Conservation (phyloP, 2,888 invertebrate genomes). For the Limnephilus auricula region DNA sequence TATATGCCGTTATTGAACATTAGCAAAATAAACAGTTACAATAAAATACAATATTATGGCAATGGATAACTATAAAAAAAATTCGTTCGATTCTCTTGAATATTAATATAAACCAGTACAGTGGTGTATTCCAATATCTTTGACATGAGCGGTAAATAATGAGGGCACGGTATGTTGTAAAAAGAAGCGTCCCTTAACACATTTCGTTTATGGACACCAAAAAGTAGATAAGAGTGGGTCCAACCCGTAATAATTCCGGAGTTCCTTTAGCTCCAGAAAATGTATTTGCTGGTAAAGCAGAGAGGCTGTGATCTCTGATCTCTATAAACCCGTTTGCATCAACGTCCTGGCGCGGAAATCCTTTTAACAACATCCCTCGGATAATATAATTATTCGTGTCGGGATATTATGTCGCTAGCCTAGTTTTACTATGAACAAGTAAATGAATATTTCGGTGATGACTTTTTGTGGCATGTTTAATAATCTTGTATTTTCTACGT, state of each 20-base stretch:
- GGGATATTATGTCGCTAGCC: neutral
- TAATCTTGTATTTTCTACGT: neutral
- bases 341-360: neutral
- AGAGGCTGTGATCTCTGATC: constrained; percentile 20
- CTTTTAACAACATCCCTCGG: constrained; percentile 19
- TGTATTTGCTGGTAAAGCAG: constrained; percentile 10
- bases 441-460: neutral
- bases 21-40: too few relatives aligned
- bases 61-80: neutral
- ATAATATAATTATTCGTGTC: constrained; percentile 10
- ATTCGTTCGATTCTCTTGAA: neutral
- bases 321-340: constrained; percentile 28
- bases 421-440: neutral
- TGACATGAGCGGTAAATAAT: neutral
- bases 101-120: neutral
- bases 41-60: neutral
- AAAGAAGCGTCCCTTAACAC: neutral
- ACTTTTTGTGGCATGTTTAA: neutral
- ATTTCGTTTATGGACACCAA: neutral
- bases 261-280: constrained; percentile 16
- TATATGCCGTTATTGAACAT: too few relatives aligned
- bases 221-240: neutral
- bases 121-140: neutral
- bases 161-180: neutral
- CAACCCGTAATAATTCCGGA: neutral